A percentile compares a stretch with the other conserved stretches of the same genome.
These are phyloP conservation scores for Drosophila kepulauana DNA, from an alignment of 1,140 invertebrate species.

Conservation along the genomic window DNA sequence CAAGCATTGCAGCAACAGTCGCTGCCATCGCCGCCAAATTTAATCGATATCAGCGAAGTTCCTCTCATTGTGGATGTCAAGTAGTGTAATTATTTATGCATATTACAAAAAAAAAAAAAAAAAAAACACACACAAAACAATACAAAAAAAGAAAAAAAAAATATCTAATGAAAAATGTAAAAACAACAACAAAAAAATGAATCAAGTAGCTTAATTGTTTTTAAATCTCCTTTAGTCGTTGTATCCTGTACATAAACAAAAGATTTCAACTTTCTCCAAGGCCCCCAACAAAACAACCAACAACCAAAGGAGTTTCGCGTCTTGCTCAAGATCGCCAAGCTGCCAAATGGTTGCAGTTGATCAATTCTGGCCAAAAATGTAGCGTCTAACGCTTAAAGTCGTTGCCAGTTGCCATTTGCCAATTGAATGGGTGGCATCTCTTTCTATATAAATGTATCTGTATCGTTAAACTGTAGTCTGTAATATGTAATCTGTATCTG, in stretches of 20 bases:
- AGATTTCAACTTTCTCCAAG: constrained; percentile 61
- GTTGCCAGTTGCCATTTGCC: constrained; percentile 11
- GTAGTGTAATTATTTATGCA: constrained; percentile 81
- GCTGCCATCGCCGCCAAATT: constrained; percentile 83
- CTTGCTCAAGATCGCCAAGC: constrained; percentile 28
- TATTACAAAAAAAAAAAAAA: constrained; percentile 64
- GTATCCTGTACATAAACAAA: constrained; percentile 77
- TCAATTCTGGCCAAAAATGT: constrained; percentile 4
- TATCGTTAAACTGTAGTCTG: constrained; percentile 32
- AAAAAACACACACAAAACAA: constrained; percentile 11
- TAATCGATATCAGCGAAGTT: constrained; percentile 85
- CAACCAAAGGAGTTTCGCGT: constrained; percentile 29
- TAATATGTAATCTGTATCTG: constrained; percentile 36
- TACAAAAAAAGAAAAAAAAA: constrained; percentile 43
- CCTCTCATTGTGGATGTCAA: constrained; percentile 85
- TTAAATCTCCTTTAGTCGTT: constrained; percentile 66
- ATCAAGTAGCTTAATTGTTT: constrained; percentile 72
- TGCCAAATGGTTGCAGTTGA: constrained; percentile 11
- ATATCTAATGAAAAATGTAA: constrained; percentile 55
- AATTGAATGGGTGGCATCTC: constrained; percentile 17
- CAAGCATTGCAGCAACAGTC: constrained; percentile 55
- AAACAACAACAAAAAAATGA: constrained; percentile 47
- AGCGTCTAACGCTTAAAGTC: constrained; percentile 59
- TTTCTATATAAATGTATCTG: constrained; percentile 31
- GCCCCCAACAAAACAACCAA: constrained; percentile 42